A percentile compares a stretch with the other conserved stretches of the same genome.
These are phyloP conservation scores for Nycticebus coucang DNA, from an alignment of 2,113 vertebrate genomes.

Conservation along the genomic window DNA sequence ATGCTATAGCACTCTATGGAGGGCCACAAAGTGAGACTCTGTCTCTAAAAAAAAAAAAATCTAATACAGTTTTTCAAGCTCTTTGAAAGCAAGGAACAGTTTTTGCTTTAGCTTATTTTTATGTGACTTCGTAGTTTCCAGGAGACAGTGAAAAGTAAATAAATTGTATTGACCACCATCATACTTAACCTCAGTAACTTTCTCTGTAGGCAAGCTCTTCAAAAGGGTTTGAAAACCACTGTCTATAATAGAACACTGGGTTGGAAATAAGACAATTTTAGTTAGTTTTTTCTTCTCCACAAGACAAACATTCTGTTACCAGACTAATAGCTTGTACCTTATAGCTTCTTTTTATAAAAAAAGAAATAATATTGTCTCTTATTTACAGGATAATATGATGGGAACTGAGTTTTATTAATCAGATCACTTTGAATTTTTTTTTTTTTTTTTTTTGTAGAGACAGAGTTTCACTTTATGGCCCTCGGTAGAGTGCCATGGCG, in stretches of 20 bases:
- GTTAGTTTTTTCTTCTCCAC: slow-evolving; percentile 16
- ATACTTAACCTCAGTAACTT: background rate
- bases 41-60: background rate
- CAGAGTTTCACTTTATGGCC: no score
- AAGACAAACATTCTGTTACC: background rate
- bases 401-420: slow-evolving; percentile 36
- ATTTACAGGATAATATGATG: slow-evolving; percentile 3
- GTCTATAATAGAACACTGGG: background rate
- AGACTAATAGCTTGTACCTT: slow-evolving; percentile 20
- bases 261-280: background rate
- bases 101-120: slow-evolving; percentile 39
- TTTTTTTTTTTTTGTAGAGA: no score
- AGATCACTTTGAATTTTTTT: slow-evolving; percentile 17
- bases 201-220: background rate
- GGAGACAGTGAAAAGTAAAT: slow-evolving; percentile 3
- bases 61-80: slow-evolving; percentile 40
- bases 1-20: no score
- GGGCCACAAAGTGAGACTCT: no score
- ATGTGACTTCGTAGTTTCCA: slow-evolving; percentile 33
- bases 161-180: slow-evolving; percentile 13
- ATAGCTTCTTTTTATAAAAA: background rate
- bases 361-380: background rate
- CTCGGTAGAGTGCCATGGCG: no score
- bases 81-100: slow-evolving; percentile 37
- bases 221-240: background rate